Base-by-base conservation (phyloP, 2,888 invertebrate species). In the Tanypteryx hageni region DNA sequence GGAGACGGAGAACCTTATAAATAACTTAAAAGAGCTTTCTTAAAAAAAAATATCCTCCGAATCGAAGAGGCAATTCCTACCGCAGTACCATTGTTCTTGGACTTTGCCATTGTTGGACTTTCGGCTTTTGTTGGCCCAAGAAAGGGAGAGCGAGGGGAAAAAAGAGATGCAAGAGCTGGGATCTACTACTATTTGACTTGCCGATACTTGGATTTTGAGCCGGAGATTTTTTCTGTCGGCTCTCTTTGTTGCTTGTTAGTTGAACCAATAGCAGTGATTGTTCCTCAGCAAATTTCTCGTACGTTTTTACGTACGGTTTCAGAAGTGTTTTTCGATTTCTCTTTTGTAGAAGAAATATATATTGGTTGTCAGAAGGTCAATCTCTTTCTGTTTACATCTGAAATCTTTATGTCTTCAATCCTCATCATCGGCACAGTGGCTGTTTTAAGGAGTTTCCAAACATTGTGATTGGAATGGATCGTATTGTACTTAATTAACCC, bases 1-100 rank as follows among this genome's bases (percentile, higher is more conserved):
- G 1, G 44, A 44, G 68, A 68, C 18, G 18, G 68, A 68, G 76
- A 27, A 4, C 22, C 76, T 76, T 27, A 76, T 76, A 76, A 76
- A 76, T 76, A 76, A 76, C 76, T 76, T 76, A 76, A 13, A 76
- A 76, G 76, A 27, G 76, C 76, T 76, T 76, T 76, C 76, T 76
- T 22, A 11, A 27, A 68, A n/a, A n/a, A 44, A 22, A 22, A 64
- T 64, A 64, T 64, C 76, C 27, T 11, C n/a, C 22, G 22, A 76
- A 76, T 22, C 76, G 27, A 44, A 76, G 76, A 76, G 76, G 76
- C 76, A 27, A 27, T 76, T 76, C 76, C 27, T 76, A 76, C 22
- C 76, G 18, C 76, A 22, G 13, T 27, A 5, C 76, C 76, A 76
- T 76, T 76, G 76, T 76, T 76, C 76, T 76, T 76, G 8, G 27